A percentile compares a stretch with the other conserved stretches of the same genome.
Conservation (phyloP, 2,113 vertebrate species). For the Planiliza haematocheilus region DNA sequence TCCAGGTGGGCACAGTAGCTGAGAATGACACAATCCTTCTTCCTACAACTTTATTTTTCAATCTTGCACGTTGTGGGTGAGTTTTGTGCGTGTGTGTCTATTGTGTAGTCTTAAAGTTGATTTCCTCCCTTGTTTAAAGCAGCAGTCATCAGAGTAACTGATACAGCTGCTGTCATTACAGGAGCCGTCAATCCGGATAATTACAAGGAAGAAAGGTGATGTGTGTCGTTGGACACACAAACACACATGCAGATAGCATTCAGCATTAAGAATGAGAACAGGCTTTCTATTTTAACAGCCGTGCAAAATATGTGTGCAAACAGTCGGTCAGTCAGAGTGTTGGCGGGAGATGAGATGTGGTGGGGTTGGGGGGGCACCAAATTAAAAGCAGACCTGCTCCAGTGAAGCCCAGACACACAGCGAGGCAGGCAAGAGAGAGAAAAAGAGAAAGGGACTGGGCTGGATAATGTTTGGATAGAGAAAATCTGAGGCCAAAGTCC, state of each 20-base stretch:
- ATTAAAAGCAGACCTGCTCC: slow-evolving; percentile 72
- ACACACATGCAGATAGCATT: neutral
- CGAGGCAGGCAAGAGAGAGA: slow-evolving; percentile 13
- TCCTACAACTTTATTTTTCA: neutral
- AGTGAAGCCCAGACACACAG: slow-evolving; percentile 46
- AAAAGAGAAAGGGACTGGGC: slow-evolving; percentile 12
- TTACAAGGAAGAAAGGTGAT: slow-evolving; percentile 11
- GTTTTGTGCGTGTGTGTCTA: slow-evolving; percentile 13
- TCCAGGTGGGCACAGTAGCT: slow-evolving; percentile 21
- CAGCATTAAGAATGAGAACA: slow-evolving; percentile 20
- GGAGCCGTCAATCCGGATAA: slow-evolving; percentile 76
- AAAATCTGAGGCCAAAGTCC: slow-evolving; percentile 30
- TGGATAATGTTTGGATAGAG: slow-evolving; percentile 4
- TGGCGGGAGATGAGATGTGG: slow-evolving; percentile 67
- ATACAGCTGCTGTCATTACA: slow-evolving; percentile 76
- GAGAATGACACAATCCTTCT: neutral
- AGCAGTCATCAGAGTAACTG: slow-evolving; percentile 72
- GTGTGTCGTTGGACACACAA: slow-evolving; percentile 14
- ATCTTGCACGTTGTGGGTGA: slow-evolving; percentile 12
- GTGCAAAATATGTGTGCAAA: slow-evolving; percentile 52
- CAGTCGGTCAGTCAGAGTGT: slow-evolving; percentile 32
- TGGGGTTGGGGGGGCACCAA: slow-evolving; percentile 50
- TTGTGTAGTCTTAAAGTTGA: slow-evolving; percentile 13
- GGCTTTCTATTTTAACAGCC: slow-evolving; percentile 25
- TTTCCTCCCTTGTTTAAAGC: slow-evolving; percentile 26